A percentile compares a stretch with the other conserved stretches of the same genome.
phyloP scores from a whole-genome alignment of 2,113 vertebrate genomes.

The Hoplias malabaricus region DNA sequence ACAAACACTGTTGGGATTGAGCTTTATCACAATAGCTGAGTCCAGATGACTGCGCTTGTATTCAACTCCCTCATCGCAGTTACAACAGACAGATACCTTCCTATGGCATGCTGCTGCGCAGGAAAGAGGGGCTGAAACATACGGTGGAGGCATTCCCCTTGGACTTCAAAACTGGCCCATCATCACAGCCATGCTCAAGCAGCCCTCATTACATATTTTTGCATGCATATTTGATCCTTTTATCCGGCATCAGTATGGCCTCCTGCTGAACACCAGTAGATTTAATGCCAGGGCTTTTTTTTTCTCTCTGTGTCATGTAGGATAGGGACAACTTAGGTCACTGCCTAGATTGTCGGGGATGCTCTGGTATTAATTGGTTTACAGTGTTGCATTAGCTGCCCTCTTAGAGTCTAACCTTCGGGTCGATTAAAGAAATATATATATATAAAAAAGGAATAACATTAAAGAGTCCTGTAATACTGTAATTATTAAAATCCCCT shows the following conservation, averaged over 20 bases:
- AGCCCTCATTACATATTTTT: constrained; percentile 46
- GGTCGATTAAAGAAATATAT: background rate
- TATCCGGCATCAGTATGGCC: constrained; percentile 20
- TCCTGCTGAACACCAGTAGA: background rate
- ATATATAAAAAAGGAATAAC: no score
- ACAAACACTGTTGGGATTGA: background rate
- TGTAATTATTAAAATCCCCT: background rate
- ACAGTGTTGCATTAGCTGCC: background rate
- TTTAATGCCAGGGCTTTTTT: constrained; percentile 24
- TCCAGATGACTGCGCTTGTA: background rate
- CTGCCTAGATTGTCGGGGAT: background rate
- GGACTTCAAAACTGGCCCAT: constrained; percentile 7
- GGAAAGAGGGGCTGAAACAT: background rate
- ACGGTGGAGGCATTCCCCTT: background rate
- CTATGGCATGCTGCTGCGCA: background rate
- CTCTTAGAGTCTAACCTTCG: background rate
- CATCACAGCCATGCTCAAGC: constrained; percentile 11
- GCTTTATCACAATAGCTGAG: background rate
- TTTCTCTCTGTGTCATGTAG: constrained; percentile 19
- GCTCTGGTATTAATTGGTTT: background rate
- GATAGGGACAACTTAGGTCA: background rate
- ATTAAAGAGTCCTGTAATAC: background rate
- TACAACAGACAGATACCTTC: background rate
- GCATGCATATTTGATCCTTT: constrained; percentile 41
- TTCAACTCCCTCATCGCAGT: background rate